A percentile compares a stretch with the other conserved stretches of the same genome.
These are phyloP conservation scores for Pogoniulus pusillus DNA, from an alignment of 2,797 vertebrate species.

Conservation along the genomic window DNA sequence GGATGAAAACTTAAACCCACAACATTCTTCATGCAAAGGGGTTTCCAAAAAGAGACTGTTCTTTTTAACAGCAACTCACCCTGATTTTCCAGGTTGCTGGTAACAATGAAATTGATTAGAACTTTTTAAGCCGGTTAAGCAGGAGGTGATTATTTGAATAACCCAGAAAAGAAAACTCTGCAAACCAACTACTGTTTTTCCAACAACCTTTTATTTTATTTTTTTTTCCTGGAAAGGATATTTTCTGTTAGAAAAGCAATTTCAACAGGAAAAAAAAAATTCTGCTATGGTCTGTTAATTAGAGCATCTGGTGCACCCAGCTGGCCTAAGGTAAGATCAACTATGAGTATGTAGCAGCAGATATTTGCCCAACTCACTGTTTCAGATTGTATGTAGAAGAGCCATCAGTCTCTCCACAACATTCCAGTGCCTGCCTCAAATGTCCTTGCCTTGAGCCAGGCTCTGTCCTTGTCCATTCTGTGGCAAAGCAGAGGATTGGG, in stretches of 20 bases:
- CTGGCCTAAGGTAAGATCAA: constrained; percentile 50
- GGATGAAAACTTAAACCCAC: constrained; percentile 51
- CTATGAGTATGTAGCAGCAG: background rate
- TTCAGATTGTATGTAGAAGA: background rate
- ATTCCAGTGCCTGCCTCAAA: background rate
- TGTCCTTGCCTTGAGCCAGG: background rate
- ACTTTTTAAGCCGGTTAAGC: background rate
- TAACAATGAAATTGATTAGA: background rate
- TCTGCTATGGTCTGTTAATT: constrained; percentile 34
- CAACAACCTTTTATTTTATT: too few species aligned
- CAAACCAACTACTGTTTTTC: background rate
- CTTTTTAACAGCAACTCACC: background rate
- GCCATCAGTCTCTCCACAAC: background rate
- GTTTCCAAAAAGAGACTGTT: constrained; percentile 41
- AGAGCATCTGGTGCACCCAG: constrained; percentile 54
- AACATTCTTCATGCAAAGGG: constrained; percentile 3
- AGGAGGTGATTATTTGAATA: background rate
- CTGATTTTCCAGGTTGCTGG: background rate
- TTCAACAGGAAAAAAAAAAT: constrained; percentile 24
- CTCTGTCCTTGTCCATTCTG: background rate
- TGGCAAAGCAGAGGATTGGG: background rate
- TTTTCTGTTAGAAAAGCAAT: constrained; percentile 31
- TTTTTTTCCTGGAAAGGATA: background rate
- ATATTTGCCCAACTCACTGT: background rate
- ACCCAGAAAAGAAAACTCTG: background rate